These are phyloP conservation scores for Capra hircus DNA, from an alignment of 2,113 vertebrate genomes.

Conservation along the genomic window DNA sequence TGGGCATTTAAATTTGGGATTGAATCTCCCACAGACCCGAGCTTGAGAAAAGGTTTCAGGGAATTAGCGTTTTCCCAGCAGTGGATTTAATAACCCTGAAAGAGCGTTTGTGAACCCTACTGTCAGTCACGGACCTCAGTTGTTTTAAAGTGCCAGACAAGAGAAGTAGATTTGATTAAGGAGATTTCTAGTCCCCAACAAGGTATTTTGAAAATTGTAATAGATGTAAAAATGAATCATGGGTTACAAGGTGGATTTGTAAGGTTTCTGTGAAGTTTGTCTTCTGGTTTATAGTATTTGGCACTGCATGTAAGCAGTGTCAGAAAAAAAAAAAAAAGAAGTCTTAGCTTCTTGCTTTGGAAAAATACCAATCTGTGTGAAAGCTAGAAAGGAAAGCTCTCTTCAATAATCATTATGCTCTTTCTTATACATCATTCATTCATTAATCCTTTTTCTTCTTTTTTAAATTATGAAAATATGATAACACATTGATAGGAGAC, in stretches of 20 bases:
- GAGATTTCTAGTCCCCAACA: neutral
- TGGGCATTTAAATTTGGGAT: conserved; percentile 46
- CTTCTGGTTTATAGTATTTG: conserved; percentile 50
- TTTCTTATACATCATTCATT: neutral
- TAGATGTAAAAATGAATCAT: neutral
- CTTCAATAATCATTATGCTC: neutral
- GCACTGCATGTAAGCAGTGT: conserved; percentile 42
- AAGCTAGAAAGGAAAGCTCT: neutral
- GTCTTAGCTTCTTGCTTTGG: conserved; percentile 47
- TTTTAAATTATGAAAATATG: neutral
- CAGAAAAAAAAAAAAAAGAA: neutral
- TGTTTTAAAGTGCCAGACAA: neutral
- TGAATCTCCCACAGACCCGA: neutral
- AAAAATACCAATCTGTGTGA: conserved; percentile 45
- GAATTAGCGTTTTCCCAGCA: conserved; percentile 38
- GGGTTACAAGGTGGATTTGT: conserved; percentile 24
- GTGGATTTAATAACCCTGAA: neutral
- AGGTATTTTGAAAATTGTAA: conserved; percentile 9
- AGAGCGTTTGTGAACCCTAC: neutral
- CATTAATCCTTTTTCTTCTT: neutral
- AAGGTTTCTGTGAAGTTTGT: conserved; percentile 58
- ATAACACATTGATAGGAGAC: neutral
- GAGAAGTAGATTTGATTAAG: conserved; percentile 34
- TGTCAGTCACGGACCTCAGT: neutral
- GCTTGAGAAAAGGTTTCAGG: neutral